phyloP scores from a whole-genome alignment of 2,797 vertebrate species.

The Sitta carolinensis region DNA sequence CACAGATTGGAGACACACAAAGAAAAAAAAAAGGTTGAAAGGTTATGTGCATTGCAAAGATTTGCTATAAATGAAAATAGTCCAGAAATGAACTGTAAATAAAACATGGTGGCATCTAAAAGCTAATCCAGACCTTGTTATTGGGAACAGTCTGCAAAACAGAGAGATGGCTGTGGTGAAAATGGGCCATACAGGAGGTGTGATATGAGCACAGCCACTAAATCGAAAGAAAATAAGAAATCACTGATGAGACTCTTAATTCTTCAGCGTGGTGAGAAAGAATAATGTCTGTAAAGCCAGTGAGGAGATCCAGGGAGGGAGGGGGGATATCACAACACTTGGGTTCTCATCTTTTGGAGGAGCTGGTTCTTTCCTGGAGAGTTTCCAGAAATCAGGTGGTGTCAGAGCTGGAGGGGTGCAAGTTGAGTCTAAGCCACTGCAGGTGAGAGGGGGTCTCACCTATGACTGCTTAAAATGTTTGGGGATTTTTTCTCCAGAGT shows the following conservation, averaged over 20 bases:
- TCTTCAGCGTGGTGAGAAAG: not conserved
- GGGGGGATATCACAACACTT: not conserved
- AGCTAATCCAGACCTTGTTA: not conserved
- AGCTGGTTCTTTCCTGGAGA: not conserved
- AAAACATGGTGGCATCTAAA: not conserved
- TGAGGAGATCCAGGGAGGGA: not conserved
- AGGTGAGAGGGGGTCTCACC: not conserved
- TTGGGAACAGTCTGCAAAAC: not conserved
- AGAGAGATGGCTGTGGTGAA: not conserved
- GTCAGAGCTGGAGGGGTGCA: not conserved
- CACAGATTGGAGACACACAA: not conserved
- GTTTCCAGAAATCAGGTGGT: not conserved
- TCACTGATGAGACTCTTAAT: not conserved
- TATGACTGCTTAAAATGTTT: not conserved
- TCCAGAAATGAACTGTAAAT: not conserved
- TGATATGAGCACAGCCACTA: not conserved
- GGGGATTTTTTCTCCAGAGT: not conserved
- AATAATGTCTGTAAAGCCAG: not conserved
- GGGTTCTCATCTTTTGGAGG: not conserved
- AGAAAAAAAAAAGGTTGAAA: not conserved
- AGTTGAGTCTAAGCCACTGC: not conserved
- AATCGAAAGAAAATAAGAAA: not conserved
- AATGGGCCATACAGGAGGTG: not conserved
- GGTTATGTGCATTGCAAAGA: not conserved
- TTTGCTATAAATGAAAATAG: not conserved